Conservation (phyloP, 1,140 invertebrate species). For the Prorops nasuta region DNA sequence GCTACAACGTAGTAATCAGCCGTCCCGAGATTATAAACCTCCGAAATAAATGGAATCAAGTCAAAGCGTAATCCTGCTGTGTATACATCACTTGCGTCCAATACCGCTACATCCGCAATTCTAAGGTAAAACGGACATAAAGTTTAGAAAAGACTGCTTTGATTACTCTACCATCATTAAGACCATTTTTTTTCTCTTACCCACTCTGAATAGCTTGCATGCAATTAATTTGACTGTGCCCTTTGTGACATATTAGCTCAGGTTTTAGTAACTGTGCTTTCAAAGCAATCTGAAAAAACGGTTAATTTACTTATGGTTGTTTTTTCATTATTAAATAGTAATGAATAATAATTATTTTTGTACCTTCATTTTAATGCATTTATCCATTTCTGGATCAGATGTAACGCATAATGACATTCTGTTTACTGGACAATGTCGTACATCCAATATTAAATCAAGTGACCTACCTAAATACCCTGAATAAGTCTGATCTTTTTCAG, state of each 20-base stretch:
- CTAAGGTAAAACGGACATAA: slow-evolving; percentile 26
- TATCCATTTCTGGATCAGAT: slow-evolving; percentile 84
- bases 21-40: slow-evolving; percentile 83
- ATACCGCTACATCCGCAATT: slow-evolving; percentile 80
- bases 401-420: slow-evolving; percentile 85
- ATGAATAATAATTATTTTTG: slow-evolving; percentile 23
- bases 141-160: too few relatives aligned
- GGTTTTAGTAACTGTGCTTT: slow-evolving; percentile 87
- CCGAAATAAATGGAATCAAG: slow-evolving; percentile 83
- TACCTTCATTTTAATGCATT: slow-evolving; percentile 94
- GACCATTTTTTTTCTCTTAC: slow-evolving; percentile 47
- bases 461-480: slow-evolving; percentile 62
- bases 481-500: slow-evolving; percentile 64
- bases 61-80: slow-evolving; percentile 80
- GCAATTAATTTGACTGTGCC: slow-evolving; percentile 82
- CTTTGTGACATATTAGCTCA: slow-evolving; percentile 82
- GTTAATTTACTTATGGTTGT: too few relatives aligned
- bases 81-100: slow-evolving; percentile 94
- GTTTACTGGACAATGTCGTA: slow-evolving; percentile 77
- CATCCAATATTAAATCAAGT: slow-evolving; percentile 68
- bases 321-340: too few relatives aligned
- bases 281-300: slow-evolving; percentile 69
- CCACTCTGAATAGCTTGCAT: slow-evolving; percentile 78
- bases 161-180: neutral
- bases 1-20: slow-evolving; percentile 93